These are phyloP conservation scores for Polydrusus cervinus DNA, from an alignment of 2,888 invertebrate genomes.

Conservation along the genomic window DNA sequence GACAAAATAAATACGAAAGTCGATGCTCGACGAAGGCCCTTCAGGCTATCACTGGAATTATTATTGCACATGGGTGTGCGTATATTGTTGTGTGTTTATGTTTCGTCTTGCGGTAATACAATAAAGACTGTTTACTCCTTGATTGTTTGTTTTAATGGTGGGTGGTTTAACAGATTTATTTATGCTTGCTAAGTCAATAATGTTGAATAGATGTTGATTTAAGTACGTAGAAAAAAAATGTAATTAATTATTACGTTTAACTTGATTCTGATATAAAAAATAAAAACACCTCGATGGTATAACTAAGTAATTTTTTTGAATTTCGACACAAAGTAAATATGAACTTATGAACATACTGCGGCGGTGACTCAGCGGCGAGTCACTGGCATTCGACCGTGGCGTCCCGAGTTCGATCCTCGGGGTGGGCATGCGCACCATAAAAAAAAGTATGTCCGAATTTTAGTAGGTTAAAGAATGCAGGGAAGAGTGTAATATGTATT, in stretches of 20 bases:
- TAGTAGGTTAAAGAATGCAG: no score
- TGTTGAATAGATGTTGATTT: neutral
- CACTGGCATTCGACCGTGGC: no score
- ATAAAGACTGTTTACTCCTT: conserved; percentile 18
- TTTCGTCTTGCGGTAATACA: conserved; percentile 11
- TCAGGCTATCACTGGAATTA: conserved; percentile 11
- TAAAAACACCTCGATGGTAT: no score
- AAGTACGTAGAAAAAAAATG: neutral
- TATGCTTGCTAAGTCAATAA: conserved; percentile 6
- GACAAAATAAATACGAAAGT: conserved; percentile 21
- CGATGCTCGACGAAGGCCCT: conserved; percentile 21
- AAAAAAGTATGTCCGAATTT: no score
- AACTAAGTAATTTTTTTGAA: no score
- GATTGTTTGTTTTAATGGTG: conserved; percentile 14
- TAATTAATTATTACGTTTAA: neutral
- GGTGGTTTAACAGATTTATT: conserved; percentile 18
- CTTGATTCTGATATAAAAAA: neutral
- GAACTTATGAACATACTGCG: no score
- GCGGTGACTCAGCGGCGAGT: no score
- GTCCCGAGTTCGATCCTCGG: no score
- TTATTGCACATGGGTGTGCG: conserved; percentile 27
- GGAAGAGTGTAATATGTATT: no score
- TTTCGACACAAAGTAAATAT: no score
- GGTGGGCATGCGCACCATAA: no score
- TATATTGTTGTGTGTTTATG: conserved; percentile 13